phyloP scores from a whole-genome alignment of 2,113 vertebrate genomes.

The Pedionomus torquatus region DNA sequence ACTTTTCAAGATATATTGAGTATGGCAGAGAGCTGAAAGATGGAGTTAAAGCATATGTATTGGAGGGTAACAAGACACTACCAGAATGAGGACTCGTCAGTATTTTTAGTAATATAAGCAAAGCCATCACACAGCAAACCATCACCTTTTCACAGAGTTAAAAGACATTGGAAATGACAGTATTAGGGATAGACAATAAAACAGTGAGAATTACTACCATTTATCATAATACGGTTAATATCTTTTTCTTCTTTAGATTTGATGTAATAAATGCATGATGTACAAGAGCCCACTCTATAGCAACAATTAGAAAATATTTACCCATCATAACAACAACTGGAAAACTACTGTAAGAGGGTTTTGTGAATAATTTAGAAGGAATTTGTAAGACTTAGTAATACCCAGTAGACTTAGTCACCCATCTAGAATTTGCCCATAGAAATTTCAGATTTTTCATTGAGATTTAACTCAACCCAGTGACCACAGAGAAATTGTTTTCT shows the following conservation, averaged over 20 bases:
- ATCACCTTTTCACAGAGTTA: not conserved
- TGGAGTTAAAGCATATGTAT: not conserved
- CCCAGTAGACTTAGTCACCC: not conserved
- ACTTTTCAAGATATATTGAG: not conserved
- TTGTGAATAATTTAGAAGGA: not conserved
- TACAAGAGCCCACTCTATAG: not conserved
- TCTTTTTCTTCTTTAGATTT: not conserved
- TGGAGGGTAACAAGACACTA: not conserved
- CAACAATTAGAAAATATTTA: conserved; percentile 12
- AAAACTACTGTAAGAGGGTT: not conserved
- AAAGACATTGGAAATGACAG: not conserved
- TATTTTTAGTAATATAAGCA: not conserved
- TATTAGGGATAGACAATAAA: not conserved
- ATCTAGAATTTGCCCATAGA: not conserved
- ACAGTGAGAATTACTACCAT: not conserved
- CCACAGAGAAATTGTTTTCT: not conserved
- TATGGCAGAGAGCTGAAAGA: not conserved
- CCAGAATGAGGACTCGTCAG: not conserved
- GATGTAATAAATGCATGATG: not conserved
- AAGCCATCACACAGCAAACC: not conserved
- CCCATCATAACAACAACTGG: not conserved
- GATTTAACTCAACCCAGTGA: not conserved
- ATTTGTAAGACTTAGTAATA: not conserved
- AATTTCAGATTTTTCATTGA: not conserved
- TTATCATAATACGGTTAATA: not conserved